Base-by-base conservation (phyloP, 1,140 invertebrate genomes). In the Macrobrachium rosenbergii region DNA sequence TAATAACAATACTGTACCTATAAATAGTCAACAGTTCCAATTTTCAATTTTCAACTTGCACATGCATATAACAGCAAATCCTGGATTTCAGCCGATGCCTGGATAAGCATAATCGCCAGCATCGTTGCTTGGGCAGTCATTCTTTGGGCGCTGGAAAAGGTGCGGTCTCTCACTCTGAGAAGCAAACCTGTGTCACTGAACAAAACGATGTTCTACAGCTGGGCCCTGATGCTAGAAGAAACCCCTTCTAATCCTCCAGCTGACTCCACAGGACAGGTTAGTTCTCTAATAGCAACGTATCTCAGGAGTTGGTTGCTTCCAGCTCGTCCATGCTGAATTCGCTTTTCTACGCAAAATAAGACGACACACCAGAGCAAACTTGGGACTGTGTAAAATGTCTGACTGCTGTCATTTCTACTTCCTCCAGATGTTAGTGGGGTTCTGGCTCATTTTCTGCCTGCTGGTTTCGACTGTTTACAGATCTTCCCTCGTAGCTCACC, bases 181-280 rank as follows among this genome's bases (percentile, higher is more conserved):
- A 14, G 69, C 14, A n/a, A 12, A 14, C 14, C 14, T 5, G 69
- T 73, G 14, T 12, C 14, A n/a, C 37, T 73, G 14, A 73, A 14
- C 21, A 16, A 37, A 19, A 23, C 69, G 5, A 2, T 73, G 2
- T 37, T 73, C 69, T 73, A 73, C 37, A 37, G 69, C 69, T 73
- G 69, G 69, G 69, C n/a, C 8, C 2, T 37, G 12, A n/a, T 73
- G 14, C 21, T 73, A 21, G 69, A 73, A 23, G 37, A 21, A 23
- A n/a, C 69, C 21, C 69, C 69, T 73, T 73, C 69, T 23, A 37
- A 73, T 73, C 69, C 69, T 21, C 37, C 69, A n/a, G 37, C 37
- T 37, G 37, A 17, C 37, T n/a, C 37, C 8, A 23, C 69, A 73
- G 69, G 69, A 73, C 69, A 73, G 69, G 69, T 73, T 14, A 21